Base-by-base conservation (phyloP, 1,140 invertebrate species). In the Drosophila parvula region DNA sequence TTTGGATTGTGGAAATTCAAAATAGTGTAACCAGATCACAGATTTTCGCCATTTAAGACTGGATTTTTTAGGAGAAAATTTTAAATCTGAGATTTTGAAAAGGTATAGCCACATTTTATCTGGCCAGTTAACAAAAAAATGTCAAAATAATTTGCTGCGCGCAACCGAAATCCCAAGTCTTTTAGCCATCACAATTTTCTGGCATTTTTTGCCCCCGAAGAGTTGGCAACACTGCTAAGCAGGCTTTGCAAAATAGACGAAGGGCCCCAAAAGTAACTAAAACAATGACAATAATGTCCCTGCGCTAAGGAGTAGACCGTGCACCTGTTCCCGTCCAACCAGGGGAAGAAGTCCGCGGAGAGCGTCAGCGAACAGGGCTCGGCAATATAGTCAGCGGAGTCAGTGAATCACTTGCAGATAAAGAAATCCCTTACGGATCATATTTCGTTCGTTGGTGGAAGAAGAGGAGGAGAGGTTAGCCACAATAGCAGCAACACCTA, bases 341-440 rank as follows among this genome's bases (percentile, higher is more conserved):
- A 69, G 68, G 76, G 60, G 60, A 81, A 70, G 73, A 43, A 44
- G 75, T 47, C 48, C 75, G 58, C 64, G 78, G 64, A 71, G 56
- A 36, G 34, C 60, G 27, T 28, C 62, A 22, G 16, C 30, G 28
- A 18, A 32, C 48, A 50, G 40, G 51, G 28, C 45, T 55, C 36
- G 16, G 9, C 40, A 18, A 22, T 7, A n/a, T 41, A 14, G 38
- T n/a, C 7, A 22, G 14, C 36, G 16, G 36, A 70, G 40, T 11
- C 28, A 43, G 74, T 76, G 73, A 76, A 76, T 76, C 74, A 76
- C 32, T 76, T 9, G 38, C 22, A 59, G 73, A 76, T 76, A 76
- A 76, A 59, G 44, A 48, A 16, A 32, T 63, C 28, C 18, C 51
- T 53, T 22, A 22, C 51, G 61, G 16, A 61, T 61, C 40, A 38